Base-by-base conservation (phyloP, 1,140 invertebrate species). In the Nomia melanderi region DNA sequence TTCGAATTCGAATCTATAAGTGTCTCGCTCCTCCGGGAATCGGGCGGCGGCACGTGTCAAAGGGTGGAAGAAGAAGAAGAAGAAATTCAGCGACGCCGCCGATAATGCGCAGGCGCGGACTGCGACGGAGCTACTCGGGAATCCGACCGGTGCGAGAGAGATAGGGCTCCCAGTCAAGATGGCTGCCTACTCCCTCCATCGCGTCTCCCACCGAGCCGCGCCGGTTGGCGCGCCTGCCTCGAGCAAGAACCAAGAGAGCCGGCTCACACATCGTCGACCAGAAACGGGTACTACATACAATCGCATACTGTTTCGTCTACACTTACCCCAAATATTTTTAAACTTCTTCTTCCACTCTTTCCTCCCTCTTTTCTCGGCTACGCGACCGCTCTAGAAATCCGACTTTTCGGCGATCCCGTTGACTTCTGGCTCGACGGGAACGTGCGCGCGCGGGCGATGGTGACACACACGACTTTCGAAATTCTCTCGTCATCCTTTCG, bases 1-100 rank as follows among this genome's bases (percentile, higher is more conserved):
- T 71, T 85, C 83, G 77, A 70, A 77, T 81, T 84, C 70, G 62
- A 76, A 84, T 84, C 79, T 79, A 82, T 84, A 84, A 84, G 82
- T 84, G 83, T 84, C 79, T 83, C 72, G 73, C 82, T 85, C 66
- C 70, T 63, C 56, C 76, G 69, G 44, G 76, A 71, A 78, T 82
- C 82, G 83, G 59, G 74, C 79, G 84, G 86, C 90, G 89, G 90
- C 89, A 90, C 90, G 90, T 91, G 90, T 90, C 89, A 89, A 91
- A 90, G 89, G 87, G 77, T 83, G 65, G 64, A 80, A 62, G 70
- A 79, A 77, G 63, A 64, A 67, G 57, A 11, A 33, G 76, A 74
- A 64, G 71, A 76, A 74, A 83, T 74, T 60, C 81, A 70, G 74
- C 70, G 69, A 77, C 41, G 63, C 56, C 36, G 63, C 23, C 1